Base-by-base conservation (phyloP, 1,140 invertebrate genomes). In the Drosophila parvula region DNA sequence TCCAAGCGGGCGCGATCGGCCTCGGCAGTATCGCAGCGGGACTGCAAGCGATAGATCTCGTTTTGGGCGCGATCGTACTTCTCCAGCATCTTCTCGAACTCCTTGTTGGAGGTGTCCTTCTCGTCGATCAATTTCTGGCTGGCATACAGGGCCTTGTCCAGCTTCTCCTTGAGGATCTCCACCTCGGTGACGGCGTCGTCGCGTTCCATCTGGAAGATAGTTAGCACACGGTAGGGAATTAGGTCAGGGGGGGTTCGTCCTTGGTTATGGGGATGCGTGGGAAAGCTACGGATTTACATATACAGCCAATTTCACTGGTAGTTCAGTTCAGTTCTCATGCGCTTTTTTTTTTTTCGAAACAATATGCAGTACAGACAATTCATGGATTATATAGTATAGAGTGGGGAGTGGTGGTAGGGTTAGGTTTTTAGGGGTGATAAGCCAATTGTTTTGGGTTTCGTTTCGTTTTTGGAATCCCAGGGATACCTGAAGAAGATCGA, bases 51-150 rank as follows among this genome's bases (percentile, higher is more conserved):
- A 91, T 97, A 98, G 36, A 97, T 94, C 91, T 98, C 97, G 81
- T 96, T 97, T 92, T 98, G 97, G 2, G 96, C 95, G 81, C 97
- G 96, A 93, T 98, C 97, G 92, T 97, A 97, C 94, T 98, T 98
- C 93, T 98, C 97, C 78, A 97, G 93, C 92, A 98, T 95, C 93
- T 97, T 96, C 85, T 98, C 97, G 90, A 97, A 96, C 93, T 98
- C 97, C 92, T 97, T 97, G 93, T 96, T 96, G 40, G 96, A 95
- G 53, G 94, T 95, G 82, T 98, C 97, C 81, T 97, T 96, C 81
- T 98, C 97, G 81, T 98, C 97, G 63, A 97, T 94, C 0, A 96
- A 94, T 92, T 97, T 97, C 85, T 95, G 95, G 53, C 96, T 93
- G 27, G 95, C 94, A 69, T 96, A 95, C 41, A 97, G 94, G 34